These are phyloP conservation scores for Amorpha juglandis DNA, from an alignment of 2,888 invertebrate species.

Conservation along the genomic window DNA sequence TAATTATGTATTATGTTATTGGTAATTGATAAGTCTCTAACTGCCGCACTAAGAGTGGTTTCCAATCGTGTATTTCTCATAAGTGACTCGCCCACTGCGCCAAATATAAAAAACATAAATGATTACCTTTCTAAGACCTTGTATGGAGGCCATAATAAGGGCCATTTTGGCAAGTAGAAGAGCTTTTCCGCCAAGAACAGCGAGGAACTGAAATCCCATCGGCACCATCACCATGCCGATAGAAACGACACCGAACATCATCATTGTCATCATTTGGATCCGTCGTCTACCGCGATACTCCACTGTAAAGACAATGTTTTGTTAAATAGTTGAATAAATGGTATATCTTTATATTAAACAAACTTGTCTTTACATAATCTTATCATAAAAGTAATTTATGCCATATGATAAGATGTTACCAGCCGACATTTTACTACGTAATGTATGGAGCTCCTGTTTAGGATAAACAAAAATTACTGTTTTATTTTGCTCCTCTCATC, in stretches of 20 bases:
- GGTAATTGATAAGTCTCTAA: too few relatives aligned
- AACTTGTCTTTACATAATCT: constrained; percentile 8
- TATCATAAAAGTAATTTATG: constrained; percentile 11
- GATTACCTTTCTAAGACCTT: constrained; percentile 89
- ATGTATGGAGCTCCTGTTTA: too few relatives aligned
- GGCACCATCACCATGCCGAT: constrained; percentile 91
- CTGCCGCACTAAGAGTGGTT: too few relatives aligned
- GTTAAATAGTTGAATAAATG: neutral
- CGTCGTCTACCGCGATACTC: constrained; percentile 84
- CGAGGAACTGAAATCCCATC: constrained; percentile 93
- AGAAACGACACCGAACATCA: constrained; percentile 91
- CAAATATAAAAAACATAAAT: constrained; percentile 19
- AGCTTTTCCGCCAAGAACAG: constrained; percentile 92
- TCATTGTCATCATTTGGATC: constrained; percentile 89
- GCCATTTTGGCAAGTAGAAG: constrained; percentile 92
- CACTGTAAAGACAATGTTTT: constrained; percentile 48
- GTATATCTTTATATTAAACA: neutral
- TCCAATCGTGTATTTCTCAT: too few relatives aligned
- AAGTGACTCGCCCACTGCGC: too few relatives aligned
- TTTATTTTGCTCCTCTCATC: too few relatives aligned
- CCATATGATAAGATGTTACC: neutral
- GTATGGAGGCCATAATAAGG: constrained; percentile 90
- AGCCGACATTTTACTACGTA: too few relatives aligned
- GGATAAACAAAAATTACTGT: too few relatives aligned
- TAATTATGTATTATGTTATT: too few relatives aligned